These are phyloP conservation scores for Hippoglossus stenolepis DNA, from an alignment of 2,113 vertebrate species.

Conservation along the genomic window DNA sequence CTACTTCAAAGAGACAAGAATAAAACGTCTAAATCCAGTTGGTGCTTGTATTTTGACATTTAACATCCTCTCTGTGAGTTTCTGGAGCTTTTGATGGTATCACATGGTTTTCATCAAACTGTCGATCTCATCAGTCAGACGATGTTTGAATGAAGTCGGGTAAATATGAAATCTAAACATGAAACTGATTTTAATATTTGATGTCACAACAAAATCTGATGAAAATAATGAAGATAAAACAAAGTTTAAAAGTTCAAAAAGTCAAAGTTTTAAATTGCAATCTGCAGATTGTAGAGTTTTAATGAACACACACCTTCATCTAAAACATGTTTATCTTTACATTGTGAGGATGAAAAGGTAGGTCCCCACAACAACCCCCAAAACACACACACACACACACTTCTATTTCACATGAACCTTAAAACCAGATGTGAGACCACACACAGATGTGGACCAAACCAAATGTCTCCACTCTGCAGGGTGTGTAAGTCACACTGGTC, in stretches of 20 bases:
- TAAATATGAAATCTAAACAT: too few species aligned
- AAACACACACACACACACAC: neutral
- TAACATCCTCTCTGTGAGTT: neutral
- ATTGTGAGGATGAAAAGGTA: too few species aligned
- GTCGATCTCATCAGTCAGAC: too few species aligned
- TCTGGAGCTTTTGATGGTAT: neutral
- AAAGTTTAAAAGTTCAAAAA: too few species aligned
- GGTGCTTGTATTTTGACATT: neutral
- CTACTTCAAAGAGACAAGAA: slow-evolving; percentile 87
- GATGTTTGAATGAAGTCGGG: too few species aligned
- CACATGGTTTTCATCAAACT: neutral
- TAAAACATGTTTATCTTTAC: too few species aligned
- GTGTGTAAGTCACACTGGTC: neutral
- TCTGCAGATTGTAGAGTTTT: neutral
- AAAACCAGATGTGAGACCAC: neutral
- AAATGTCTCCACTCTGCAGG: neutral
- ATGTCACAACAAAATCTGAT: too few species aligned
- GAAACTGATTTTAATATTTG: too few species aligned
- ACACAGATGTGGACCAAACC: neutral
- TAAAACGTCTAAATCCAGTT: slow-evolving; percentile 81
- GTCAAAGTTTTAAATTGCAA: too few species aligned
- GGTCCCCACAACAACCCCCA: too few species aligned
- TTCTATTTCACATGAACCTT: too few species aligned
- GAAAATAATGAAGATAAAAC: too few species aligned
- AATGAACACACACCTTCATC: neutral